Evolutionary conservation across 2,113 vertebrate species (phyloP), one percentile per base, ranked within the genome.

Genomic region (Alosa alosa): DNA sequence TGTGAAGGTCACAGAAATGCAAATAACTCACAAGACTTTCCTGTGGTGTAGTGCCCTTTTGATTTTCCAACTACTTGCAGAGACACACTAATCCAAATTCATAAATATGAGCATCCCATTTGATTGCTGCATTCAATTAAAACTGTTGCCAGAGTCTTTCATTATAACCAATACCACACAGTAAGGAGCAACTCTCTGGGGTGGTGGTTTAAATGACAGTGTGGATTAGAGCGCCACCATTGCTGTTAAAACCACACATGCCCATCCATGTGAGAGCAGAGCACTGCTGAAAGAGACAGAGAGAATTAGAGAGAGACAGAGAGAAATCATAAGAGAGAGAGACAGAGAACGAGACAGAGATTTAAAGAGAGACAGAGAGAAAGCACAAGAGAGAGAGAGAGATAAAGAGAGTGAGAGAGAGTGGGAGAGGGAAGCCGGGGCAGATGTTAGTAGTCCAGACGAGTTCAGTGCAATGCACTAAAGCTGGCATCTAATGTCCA

Each of bases 181-280:
- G 15, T 78, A 15, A 78, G 41, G 36, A 78, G 11, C 25, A 78
- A 78, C 39, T 78, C 72, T 78, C 72, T 78, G 72, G 72, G 72
- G 72, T 13, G 36, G 25, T 72, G 64, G 13, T 78, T 36, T 78
- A 78, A 41, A 78, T 78, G 72, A 17, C 72, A 78, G 31, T 39
- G 8, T 78, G 72, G 72, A 78, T 36, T 78, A 78, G 72, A 78
- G 72, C 13, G 31, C 13, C 15, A 15, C 31, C 39, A 78, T 36
- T 78, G 31, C 72, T 78, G 31, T 15, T 68, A 78, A 36, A 78
- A 36, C 72, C 72, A 31, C 72, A 78, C 72, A 78, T 78, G 72
- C n/a, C n/a, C 64, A 31, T 68, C 64, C 64, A 68, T 68, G 22
- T 68, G 22, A 68, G n/a, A 25, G 7, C 55, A 31, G 25, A 1